A percentile compares a stretch with the other conserved stretches of the same genome.
phyloP scores from a whole-genome alignment of 2,888 invertebrate genomes.

The Perithous albicinctus region DNA sequence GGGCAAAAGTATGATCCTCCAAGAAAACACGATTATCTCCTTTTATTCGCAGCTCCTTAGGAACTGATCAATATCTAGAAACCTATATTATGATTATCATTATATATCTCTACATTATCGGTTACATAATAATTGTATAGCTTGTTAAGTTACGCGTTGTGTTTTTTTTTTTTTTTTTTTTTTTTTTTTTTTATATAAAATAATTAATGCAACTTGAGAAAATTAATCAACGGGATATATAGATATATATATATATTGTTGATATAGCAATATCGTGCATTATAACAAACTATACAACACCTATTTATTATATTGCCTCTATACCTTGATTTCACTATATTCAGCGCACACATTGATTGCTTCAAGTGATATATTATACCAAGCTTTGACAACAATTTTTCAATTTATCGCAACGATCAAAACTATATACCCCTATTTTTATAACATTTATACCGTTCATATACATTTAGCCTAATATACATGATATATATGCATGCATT shows the following conservation, averaged over 20 bases:
- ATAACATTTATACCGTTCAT: constrained; percentile 66
- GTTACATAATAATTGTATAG: constrained; percentile 70
- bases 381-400: constrained; percentile 66
- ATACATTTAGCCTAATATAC: constrained; percentile 69
- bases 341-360: constrained; percentile 79
- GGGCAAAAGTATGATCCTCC: constrained; percentile 79
- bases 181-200: no score
- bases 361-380: constrained; percentile 75
- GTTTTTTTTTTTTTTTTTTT: neutral
- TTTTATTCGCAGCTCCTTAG: constrained; percentile 79
- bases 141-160: constrained; percentile 68
- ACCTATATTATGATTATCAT: constrained; percentile 45
- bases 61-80: constrained; percentile 74
- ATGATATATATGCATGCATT: constrained; percentile 79
- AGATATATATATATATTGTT: no score
- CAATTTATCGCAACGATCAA: constrained; percentile 61
- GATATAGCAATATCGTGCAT: constrained; percentile 55
- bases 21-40: constrained; percentile 74
- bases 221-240: constrained; percentile 35
- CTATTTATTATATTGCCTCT: constrained; percentile 59
- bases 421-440: constrained; percentile 65
- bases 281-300: constrained; percentile 67
- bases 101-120: constrained; percentile 42
- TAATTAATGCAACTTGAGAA: constrained; percentile 41
- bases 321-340: constrained; percentile 76